phyloP scores from a whole-genome alignment of 2,113 vertebrate species.

The Motacilla tschutschensis region DNA sequence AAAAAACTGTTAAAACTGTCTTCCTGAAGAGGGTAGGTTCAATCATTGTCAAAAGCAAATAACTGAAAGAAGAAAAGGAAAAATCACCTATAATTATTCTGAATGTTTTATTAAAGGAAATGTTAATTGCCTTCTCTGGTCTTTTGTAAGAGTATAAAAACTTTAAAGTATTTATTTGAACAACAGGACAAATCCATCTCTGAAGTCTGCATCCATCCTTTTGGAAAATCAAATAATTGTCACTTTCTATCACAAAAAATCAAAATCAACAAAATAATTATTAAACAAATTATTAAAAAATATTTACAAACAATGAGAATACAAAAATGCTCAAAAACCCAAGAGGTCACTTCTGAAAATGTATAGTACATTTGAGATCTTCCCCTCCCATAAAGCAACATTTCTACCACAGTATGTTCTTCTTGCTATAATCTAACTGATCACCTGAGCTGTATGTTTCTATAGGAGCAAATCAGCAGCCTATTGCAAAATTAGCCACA shows the following conservation, averaged over 20 bases:
- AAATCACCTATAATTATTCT: constrained; percentile 12
- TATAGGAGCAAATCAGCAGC: background rate
- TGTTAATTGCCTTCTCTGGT: background rate
- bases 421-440: background rate
- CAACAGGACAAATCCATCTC: background rate
- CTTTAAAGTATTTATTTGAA: constrained; percentile 12
- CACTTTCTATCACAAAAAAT: background rate
- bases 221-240: background rate
- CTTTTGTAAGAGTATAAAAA: background rate
- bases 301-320: background rate
- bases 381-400: background rate
- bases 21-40: background rate
- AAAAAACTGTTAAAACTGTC: background rate
- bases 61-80: background rate
- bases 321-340: background rate
- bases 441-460: background rate
- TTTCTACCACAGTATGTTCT: background rate
- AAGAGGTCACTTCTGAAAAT: background rate
- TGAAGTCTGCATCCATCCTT: background rate
- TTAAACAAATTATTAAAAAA: background rate
- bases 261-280: background rate
- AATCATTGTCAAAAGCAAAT: background rate
- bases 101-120: background rate
- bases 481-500: background rate
- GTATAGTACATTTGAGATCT: background rate